Evolutionary conservation across 2,888 invertebrate genomes (phyloP).

Genomic region (Spilosoma lubricipeda): DNA sequence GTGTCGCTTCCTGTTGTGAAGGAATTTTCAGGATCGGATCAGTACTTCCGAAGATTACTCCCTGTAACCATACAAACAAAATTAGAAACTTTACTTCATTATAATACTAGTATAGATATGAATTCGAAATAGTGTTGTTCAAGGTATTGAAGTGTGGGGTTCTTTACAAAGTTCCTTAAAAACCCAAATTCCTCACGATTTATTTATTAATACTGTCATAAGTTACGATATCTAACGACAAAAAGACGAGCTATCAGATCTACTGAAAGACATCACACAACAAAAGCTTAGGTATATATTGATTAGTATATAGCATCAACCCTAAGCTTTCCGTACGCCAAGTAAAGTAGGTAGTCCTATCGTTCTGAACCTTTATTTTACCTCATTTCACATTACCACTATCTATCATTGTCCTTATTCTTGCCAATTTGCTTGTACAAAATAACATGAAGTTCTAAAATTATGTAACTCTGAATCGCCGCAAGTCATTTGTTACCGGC

Average conservation of each 20-base stretch:
- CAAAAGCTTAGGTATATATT: neutral
- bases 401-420: neutral
- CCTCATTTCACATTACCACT: neutral
- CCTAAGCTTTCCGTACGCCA: neutral
- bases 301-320: neutral
- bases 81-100: too few species aligned
- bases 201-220: neutral
- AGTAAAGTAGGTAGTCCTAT: neutral
- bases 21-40: too few species aligned
- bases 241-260: neutral
- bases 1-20: too few species aligned
- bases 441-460: neutral
- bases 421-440: neutral
- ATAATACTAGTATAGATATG: too few species aligned
- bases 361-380: neutral
- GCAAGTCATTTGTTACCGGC: neutral
- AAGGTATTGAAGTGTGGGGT: neutral
- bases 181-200: neutral
- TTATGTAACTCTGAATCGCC: constrained; percentile 3
- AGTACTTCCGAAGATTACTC: too few species aligned
- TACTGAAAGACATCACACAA: neutral
- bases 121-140: neutral
- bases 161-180: neutral
- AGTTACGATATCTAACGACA: neutral
- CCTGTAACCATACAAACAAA: too few species aligned